Evolutionary conservation across 2,888 invertebrate species (phyloP), one percentile per base, ranked within the genome.

Genomic region (Sepiola atlantica): DNA sequence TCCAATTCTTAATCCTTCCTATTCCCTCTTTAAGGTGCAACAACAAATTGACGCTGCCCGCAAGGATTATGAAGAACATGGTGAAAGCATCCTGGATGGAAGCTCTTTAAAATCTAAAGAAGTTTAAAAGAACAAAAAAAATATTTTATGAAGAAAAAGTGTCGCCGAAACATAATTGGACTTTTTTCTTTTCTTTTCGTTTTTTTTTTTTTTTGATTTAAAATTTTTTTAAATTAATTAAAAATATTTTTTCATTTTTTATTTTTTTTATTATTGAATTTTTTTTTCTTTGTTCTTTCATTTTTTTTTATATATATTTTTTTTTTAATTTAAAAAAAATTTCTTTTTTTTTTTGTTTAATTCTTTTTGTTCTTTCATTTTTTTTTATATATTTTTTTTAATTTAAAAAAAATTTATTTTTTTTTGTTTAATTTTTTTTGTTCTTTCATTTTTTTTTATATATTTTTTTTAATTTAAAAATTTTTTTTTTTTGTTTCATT

Each of bases 21-120:
- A 54, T 92, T 92, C 92, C 92, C n/a, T 92, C 55, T 92, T 55
- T 92, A 92, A 92, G 92, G 92, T 92, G 55, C 45, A 45, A 55
- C 54, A 55, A 92, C 54, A 92, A 18, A 92, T 92, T 92, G 92
- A 92, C 35, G 91, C 45, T 45, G 45, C 35, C 24, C 91, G 45
- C 0, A 35, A 91, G 35, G 91, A 35, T 91, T 35, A 28, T 45
- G 91, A 14, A 45, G 21, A 91, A 20, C 12, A 45, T 28, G 35
- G 14, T 91, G 91, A 54, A 91, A 91, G 45, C 45, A 45, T 24
- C 35, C 24, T 45, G 45, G 21, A 12, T 21, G 91, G 21, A 35
- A 18, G 24, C 21, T 77, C 77, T 77, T 77, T n/a, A 77, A 12
- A 77, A 77, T 77, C 77, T 18, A 77, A 77, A 77, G 32, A 28